Evolutionary conservation across 2,888 invertebrate species (phyloP), one percentile per base, ranked within the genome.

Genomic region (Oligia latruncula): DNA sequence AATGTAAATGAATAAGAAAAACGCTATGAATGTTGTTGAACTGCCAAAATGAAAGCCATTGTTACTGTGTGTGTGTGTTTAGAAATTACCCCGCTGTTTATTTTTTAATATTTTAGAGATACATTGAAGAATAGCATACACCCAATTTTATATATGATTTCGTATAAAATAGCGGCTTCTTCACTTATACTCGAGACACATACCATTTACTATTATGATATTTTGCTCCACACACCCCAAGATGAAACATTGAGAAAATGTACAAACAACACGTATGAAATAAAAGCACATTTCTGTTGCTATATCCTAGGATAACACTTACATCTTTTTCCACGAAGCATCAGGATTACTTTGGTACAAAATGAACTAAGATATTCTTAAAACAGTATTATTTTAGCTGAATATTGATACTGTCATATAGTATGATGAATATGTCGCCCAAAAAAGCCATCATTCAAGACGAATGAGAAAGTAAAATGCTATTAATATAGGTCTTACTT

Each of bases 401-500:
- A 86, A 89, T 90, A 90, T 90, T 88, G 90, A 89, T 89, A 89
- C 86, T 91, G 91, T 91, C 92, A 90, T 79, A 87, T 77, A 77
- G 58, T 73, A 88, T 92, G 92, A 93, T 93, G 88, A 89, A 92
- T 92, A 83, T 70, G 83, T 72, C 82, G 73, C 83, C 82, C 78
- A 71, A 80, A 60, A 68, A 76, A 70, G 75, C 81, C 80, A 82
- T 83, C 80, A 78, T 82, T 88, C 83, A 80, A 83, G 74, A 65
- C n/a, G 74, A 71, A 77, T 49, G 17, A 66, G 67, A 80, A 74
- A 72, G 80, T 78, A 80, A 75, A 67, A 75, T 75, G 40, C 52
- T 81, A 71, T 77, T 66, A 65, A 0, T 4, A 4, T 40, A 78
- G 23, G 13, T 29, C 23, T 67, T 60, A 17, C 20, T 66, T 65